These are phyloP conservation scores for Sinotaia quadrata DNA, from an alignment of 2,888 invertebrate species.

Conservation along the genomic window DNA sequence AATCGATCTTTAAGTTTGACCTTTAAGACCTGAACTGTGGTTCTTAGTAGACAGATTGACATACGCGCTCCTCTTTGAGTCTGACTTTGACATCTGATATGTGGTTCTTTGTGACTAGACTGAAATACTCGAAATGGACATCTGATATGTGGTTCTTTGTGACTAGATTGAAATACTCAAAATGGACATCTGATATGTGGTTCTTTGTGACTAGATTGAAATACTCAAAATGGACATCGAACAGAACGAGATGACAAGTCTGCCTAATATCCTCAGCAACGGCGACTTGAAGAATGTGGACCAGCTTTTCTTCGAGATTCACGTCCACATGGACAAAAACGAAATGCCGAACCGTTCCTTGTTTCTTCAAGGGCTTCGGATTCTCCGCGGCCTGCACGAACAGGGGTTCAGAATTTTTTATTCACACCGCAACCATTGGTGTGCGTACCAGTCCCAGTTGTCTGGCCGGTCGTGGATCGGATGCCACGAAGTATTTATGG, in stretches of 20 bases:
- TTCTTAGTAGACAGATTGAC: too few species aligned
- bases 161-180: too few species aligned
- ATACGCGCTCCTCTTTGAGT: too few species aligned
- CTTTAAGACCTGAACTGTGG: too few species aligned
- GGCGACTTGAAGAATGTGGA: constrained; percentile 42
- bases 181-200: too few species aligned
- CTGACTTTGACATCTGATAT: too few species aligned
- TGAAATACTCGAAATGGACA: too few species aligned
- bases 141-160: too few species aligned
- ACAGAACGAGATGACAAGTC: constrained; percentile 53
- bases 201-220: too few species aligned
- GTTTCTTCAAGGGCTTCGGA: background rate
- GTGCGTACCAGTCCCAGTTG: background rate
- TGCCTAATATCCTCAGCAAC: constrained; percentile 45
- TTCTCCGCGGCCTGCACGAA: background rate
- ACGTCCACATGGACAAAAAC: constrained; percentile 7
- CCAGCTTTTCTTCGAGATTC: constrained; percentile 55
- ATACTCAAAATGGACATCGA: constrained; percentile 58
- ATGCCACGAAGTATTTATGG: background rate
- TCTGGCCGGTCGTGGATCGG: background rate
- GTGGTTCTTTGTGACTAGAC: too few species aligned
- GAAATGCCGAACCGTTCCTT: too few species aligned
- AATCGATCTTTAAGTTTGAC: too few species aligned
- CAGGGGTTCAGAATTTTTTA: background rate
- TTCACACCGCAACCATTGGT: background rate